These are phyloP conservation scores for Perithous albicinctus DNA, from an alignment of 2,888 invertebrate species.

Conservation along the genomic window DNA sequence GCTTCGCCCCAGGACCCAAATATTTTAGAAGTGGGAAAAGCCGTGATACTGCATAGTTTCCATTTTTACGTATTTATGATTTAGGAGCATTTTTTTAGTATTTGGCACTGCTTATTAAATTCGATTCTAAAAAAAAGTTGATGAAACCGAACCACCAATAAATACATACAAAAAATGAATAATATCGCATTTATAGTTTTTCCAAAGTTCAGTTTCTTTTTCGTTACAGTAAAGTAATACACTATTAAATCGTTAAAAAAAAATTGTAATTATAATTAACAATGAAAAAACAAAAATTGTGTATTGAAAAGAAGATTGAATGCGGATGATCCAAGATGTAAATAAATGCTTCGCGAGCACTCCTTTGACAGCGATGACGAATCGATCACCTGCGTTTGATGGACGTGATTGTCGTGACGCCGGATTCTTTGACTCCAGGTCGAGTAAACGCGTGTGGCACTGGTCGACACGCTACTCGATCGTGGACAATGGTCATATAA, in stretches of 20 bases:
- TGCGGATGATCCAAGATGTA: not conserved
- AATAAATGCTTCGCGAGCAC: not conserved
- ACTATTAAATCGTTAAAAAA: not conserved
- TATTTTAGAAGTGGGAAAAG: no score
- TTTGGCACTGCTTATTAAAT: no score
- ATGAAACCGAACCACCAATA: no score
- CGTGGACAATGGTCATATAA: slow-evolving; percentile 73
- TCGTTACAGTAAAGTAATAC: no score
- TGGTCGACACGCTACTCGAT: slow-evolving; percentile 73
- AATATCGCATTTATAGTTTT: no score
- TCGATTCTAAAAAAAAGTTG: no score
- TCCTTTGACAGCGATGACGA: slow-evolving; percentile 45
- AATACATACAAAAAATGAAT: no score
- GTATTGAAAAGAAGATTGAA: not conserved
- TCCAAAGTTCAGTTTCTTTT: no score
- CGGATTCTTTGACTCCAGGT: slow-evolving; percentile 46
- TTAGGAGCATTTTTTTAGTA: no score
- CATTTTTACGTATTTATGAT: no score
- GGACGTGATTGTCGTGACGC: slow-evolving; percentile 28
- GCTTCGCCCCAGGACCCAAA: no score
- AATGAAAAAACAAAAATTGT: not conserved
- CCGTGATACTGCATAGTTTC: no score
- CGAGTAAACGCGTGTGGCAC: slow-evolving; percentile 36
- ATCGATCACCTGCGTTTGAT: slow-evolving; percentile 43
- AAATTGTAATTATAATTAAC: not conserved